phyloP scores from a whole-genome alignment of 2,888 invertebrate genomes.

The Dasysyrphus albostriatus region DNA sequence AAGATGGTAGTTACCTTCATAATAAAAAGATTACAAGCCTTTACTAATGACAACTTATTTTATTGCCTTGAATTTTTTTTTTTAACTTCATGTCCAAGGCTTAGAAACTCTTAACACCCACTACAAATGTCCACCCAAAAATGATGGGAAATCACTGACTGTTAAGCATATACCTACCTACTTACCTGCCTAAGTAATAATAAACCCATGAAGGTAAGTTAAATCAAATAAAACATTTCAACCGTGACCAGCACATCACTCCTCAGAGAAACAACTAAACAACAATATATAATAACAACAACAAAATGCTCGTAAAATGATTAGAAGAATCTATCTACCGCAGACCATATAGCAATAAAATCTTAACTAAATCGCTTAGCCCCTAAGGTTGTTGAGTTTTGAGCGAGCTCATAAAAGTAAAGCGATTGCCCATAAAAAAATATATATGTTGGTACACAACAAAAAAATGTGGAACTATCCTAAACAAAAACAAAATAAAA shows the following conservation, averaged over 20 bases:
- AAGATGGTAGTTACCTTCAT: neutral
- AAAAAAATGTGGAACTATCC: constrained; percentile 67
- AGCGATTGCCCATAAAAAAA: constrained; percentile 74
- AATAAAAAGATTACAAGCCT: neutral
- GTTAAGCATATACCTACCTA: neutral
- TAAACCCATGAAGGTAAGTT: constrained; percentile 45
- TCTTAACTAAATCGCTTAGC: constrained; percentile 72
- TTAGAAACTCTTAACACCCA: constrained; percentile 16
- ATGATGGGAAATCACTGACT: neutral
- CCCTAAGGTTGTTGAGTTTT: constrained; percentile 61
- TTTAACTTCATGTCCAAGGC: neutral
- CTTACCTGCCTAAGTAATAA: neutral
- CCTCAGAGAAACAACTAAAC: constrained; percentile 57
- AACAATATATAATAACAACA: constrained; percentile 25
- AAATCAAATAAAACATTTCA: constrained; percentile 57
- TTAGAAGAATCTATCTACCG: constrained; percentile 75
- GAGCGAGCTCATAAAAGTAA: constrained; percentile 74
- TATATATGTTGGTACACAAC: constrained; percentile 37
- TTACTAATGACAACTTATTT: constrained; percentile 14
- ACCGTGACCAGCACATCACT: constrained; percentile 68
- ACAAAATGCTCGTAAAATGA: constrained; percentile 70
- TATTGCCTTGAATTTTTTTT: neutral
- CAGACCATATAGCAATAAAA: constrained; percentile 73
- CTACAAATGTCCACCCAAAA: constrained; percentile 15
- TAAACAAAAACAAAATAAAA: constrained; percentile 29